Evolutionary conservation across 2,888 invertebrate genomes (phyloP), one percentile per base, ranked within the genome.

Genomic region (Julus scandinavius): DNA sequence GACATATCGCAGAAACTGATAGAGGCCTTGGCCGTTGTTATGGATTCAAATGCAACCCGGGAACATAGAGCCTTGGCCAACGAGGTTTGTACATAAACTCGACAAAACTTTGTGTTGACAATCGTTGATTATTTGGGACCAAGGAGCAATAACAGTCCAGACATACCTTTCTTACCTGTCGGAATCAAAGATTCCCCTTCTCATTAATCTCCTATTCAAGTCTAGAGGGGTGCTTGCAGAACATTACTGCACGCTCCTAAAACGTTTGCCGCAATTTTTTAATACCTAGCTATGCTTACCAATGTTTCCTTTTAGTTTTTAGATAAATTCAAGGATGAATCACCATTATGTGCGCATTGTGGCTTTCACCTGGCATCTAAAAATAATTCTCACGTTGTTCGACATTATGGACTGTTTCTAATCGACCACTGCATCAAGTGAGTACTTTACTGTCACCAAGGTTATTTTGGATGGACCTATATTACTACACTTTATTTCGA

Each of bases 341-440:
- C 97, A 0, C 97, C 97, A 13, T 93, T 96, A 90, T 97, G 97
- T 93, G 96, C 97, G 6, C 96, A 97, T 92, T 97, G 96, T 90
- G 98, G 98, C 0, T 93, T 97, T 1, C 94, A 95, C 90, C 92
- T 98, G 90, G 96, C 97, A 84, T 95, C 95, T 90, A 95, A 95
- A 84, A 94, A 94, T 45, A 95, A 96, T 90, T 95, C 96, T 11
- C 94, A 96, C 63, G 95, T 96, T 88, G 96, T 97, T 0, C 95
- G 97, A 88, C 98, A 98, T 92, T 97, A 98, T 93, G 98, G 98
- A 0, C 93, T 98, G 0, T 98, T 98, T 91, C 93, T 98, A 0
- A 96, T 99, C 94, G 98, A 98, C 92, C 96, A 98, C 91, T 96
- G 96, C 88, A 96, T 98, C 49, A 98, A 97, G 93, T 98, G 90